A percentile compares a stretch with the other conserved stretches of the same genome.
phyloP scores from a whole-genome alignment of 2,888 invertebrate genomes.

The Rosalia funebris region DNA sequence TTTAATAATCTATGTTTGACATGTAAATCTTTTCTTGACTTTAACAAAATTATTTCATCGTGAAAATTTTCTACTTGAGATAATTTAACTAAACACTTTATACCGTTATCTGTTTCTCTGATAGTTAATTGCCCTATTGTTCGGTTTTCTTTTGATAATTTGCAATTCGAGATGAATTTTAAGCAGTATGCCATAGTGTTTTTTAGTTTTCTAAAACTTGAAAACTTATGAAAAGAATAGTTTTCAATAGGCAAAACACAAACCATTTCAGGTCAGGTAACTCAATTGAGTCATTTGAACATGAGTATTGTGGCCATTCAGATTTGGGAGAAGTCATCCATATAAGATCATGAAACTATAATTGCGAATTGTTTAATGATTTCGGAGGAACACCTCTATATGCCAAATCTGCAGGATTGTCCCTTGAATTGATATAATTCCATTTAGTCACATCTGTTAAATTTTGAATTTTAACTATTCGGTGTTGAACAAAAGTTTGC shows the following conservation, averaged over 20 bases:
- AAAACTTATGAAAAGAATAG: not conserved
- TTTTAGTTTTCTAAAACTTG: not conserved
- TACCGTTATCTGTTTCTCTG: not conserved
- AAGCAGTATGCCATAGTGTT: not conserved
- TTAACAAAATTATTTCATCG: not conserved
- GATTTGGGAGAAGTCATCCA: no score
- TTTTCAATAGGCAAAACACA: no score
- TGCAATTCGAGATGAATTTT: not conserved
- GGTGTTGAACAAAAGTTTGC: slow-evolving; percentile 13
- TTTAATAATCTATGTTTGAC: not conserved
- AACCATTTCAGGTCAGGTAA: no score
- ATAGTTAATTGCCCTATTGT: not conserved
- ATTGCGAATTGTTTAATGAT: not conserved
- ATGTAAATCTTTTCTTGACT: not conserved
- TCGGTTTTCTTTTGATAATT: not conserved
- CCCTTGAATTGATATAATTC: slow-evolving; percentile 11
- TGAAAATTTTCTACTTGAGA: not conserved
- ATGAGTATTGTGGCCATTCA: no score
- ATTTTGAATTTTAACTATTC: slow-evolving; percentile 13
- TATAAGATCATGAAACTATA: slow-evolving; percentile 4
- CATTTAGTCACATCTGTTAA: slow-evolving; percentile 7
- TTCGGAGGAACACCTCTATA: slow-evolving; percentile 5
- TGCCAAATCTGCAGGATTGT: slow-evolving; percentile 22
- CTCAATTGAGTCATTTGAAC: no score
- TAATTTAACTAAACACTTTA: not conserved